Evolutionary conservation across 1,140 invertebrate genomes (phyloP).

Genomic region (Ceratina japonica): DNA sequence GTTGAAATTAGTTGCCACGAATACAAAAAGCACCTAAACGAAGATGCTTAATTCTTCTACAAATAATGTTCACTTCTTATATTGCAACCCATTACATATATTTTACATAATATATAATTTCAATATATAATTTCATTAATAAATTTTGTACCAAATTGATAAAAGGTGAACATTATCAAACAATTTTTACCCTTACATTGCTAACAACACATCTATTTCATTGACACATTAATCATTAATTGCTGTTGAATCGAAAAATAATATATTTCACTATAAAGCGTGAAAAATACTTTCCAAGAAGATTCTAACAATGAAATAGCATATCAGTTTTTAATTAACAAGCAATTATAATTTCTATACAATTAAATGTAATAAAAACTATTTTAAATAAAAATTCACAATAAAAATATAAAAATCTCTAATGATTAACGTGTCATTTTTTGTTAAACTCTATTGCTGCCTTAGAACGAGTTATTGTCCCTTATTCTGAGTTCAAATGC

Average conservation of each 20-base stretch:
- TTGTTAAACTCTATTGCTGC: constrained; percentile 27
- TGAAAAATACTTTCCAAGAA: no score
- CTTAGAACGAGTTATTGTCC: neutral
- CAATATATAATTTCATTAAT: no score
- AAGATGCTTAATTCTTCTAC: no score
- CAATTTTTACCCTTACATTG: constrained; percentile 4
- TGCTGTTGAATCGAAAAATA: neutral
- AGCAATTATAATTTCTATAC: neutral
- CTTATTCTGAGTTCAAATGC: neutral
- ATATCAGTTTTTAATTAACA: neutral
- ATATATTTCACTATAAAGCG: no score
- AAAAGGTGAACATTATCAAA: constrained; percentile 8
- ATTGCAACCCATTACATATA: no score
- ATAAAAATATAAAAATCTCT: neutral
- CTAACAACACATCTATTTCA: constrained; percentile 1
- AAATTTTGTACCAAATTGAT: neutral
- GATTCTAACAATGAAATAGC: neutral
- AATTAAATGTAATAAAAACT: neutral
- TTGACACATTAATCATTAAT: constrained; percentile 26
- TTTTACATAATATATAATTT: no score
- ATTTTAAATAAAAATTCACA: neutral
- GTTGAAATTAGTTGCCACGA: no score
- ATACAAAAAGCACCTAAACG: no score
- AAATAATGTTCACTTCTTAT: no score
- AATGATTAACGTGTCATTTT: constrained; percentile 15